phyloP scores from a whole-genome alignment of 2,797 vertebrate genomes.

The Triplophysa bombifrons region DNA sequence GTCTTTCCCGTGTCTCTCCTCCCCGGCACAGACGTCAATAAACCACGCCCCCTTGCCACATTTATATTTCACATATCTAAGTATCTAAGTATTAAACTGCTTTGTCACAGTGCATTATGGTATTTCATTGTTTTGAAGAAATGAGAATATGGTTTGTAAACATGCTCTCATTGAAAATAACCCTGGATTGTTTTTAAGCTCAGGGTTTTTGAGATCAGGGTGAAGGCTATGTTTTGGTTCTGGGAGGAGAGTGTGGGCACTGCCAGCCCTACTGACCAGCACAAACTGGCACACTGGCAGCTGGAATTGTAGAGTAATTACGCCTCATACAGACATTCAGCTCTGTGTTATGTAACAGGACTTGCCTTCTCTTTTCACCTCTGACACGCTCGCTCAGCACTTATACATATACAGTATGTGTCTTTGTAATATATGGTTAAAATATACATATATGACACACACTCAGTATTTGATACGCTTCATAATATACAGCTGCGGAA shows the following conservation, averaged over 20 bases:
- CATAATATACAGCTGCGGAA: no score
- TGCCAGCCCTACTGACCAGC: constrained; percentile 39
- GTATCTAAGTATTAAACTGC: no score
- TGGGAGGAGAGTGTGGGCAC: constrained; percentile 6
- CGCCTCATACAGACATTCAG: constrained; percentile 44
- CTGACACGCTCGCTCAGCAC: constrained; percentile 24
- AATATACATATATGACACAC: no score
- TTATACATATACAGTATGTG: no score
- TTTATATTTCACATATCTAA: no score
- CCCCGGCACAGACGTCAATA: no score
- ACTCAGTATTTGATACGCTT: no score
- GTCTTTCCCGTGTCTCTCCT: no score
- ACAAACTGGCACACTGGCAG: constrained; percentile 50
- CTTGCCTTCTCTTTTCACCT: constrained; percentile 43
- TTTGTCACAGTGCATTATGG: no score
- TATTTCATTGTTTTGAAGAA: neutral
- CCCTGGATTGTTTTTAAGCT: neutral
- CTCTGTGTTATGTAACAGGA: constrained; percentile 52
- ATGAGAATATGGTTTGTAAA: neutral
- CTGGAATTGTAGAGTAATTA: constrained; percentile 57
- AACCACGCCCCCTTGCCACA: no score
- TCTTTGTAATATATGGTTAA: no score
- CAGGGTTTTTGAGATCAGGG: neutral
- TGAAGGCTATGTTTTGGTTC: constrained; percentile 5
- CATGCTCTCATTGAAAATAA: neutral